Evolutionary conservation across 2,113 vertebrate species (phyloP), one percentile per base, ranked within the genome.

Genomic region (Pelecanus crispus): DNA sequence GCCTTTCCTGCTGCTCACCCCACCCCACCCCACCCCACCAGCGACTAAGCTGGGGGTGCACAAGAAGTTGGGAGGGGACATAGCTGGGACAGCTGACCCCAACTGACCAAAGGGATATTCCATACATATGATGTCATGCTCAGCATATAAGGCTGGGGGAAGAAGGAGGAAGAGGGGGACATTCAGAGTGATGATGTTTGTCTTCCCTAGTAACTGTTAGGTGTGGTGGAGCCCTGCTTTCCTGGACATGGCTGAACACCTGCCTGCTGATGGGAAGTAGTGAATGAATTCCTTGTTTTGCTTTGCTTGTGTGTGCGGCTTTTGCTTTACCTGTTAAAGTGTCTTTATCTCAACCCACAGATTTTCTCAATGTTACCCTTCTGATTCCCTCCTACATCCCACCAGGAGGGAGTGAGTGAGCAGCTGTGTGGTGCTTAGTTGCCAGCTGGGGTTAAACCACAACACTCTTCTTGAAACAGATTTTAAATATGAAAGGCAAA

Each of bases 301-400:
- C 20, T 47, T 59, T 47, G 73, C 28, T 28, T 31, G 14, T 2
- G 0, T 31, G 25, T 1, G 0, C 5, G 4, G 73, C 19, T 50
- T 78, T 50, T 78, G 5, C 58, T 77, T 62, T 78, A 6, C n/a
- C 9, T 62, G 8, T 38, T 62, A 62, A 32, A 40, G 9, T 19
- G n/a, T 25, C 28, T 50, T 40, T 78, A 40, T 50, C 56, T 49
- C n/a, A 61, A 32, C 44, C 26, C n/a, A 36, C 2, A 3, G 17
- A 10, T 36, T 36, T 61, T 36, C n/a, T 61, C 73, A 49, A 29
- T 66, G 3, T 66, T 45, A 45, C 14, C 24, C 24, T 26, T 61
- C 58, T 2, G 4, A 61, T 61, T 61, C n/a, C 50, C 28, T 24
- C n/a, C 45, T 11, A 3, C 16, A 32, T 49, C 16, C 8, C 19